These are phyloP conservation scores for Hippocampus zosterae DNA, from an alignment of 2,113 vertebrate genomes.

Conservation along the genomic window DNA sequence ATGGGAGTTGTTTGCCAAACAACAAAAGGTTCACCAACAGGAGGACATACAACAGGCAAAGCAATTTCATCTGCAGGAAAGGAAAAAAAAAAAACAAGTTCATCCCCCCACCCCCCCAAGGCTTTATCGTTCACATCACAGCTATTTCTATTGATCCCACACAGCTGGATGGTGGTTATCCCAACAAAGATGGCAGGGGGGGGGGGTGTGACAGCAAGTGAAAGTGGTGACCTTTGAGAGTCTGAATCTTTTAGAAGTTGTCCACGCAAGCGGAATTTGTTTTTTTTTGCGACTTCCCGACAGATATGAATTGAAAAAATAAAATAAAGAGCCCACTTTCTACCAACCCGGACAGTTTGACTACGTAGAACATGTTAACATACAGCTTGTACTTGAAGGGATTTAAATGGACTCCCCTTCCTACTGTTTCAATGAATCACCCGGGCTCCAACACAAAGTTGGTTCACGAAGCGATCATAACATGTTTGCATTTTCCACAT, in stretches of 20 bases:
- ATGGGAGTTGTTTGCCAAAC: constrained; percentile 14
- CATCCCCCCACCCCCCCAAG: background rate
- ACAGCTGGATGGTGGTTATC: constrained; percentile 7
- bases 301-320: no score
- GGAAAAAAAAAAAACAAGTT: constrained; percentile 1
- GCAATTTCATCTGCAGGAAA: constrained; percentile 2
- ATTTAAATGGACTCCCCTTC: no score
- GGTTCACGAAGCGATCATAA: background rate
- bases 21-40: background rate
- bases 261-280: background rate
- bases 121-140: background rate
- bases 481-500: background rate
- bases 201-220: background rate
- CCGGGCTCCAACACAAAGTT: background rate
- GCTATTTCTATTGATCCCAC: constrained; percentile 18
- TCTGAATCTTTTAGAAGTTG: background rate
- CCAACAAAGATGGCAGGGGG: background rate
- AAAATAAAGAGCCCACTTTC: no score
- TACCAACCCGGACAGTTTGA: no score
- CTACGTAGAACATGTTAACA: no score
- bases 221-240: constrained; percentile 8
- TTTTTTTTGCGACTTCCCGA: background rate
- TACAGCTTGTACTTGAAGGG: no score
- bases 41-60: background rate
- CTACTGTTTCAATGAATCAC: background rate